Base-by-base conservation (phyloP, 2,888 invertebrate genomes). In the Ischnus inquisitorius region DNA sequence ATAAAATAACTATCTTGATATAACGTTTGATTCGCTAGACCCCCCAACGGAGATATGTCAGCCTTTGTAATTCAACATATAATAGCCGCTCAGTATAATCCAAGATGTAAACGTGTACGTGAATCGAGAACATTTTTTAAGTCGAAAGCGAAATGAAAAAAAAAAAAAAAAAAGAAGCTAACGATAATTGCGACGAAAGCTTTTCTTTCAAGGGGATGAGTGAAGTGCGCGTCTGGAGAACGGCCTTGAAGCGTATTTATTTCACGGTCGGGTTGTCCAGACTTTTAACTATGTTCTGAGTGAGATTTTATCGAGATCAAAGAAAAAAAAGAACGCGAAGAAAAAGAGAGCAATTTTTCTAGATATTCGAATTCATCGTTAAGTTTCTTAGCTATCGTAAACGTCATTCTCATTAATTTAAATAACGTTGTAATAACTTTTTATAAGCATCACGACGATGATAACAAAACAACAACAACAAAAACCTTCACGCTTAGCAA, bases 351-450 rank as follows among this genome's bases (percentile, higher is more conserved):
- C 57, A 60, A 82, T 85, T 76, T 81, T 82, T 82, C 65, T 81
- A 65, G 68, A 39, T 71, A 82, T 83, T 83, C 34, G 4, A 83
- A 86, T 76, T 86, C 81, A 81, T 87, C 79, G 74, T 87, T 87
- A 80, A 88, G 75, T 86, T 85, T 87, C 86, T 85, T 87, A 85
- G 82, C 82, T 87, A 88, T 87, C 88, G 82, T 88, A 81, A 76
- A 86, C 85, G 87, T 88, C 88, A 86, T 87, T 87, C 71, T 80
- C 80, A 71, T 78, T 79, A 69, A 51, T 65, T 64, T 69, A 22
- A 34, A 22, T n/a, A 76, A 76, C 68, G 82, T 83, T 62, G 79
- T 83, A 54, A 80, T 74, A 74, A 74, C 72, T 77, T 85, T 83
- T 85, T 82, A 85, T 82, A 84, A 79, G 60, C 57, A 65, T 57